Evolutionary conservation across 2,113 vertebrate species (phyloP).

Genomic region (Cyprinodon tularosa): DNA sequence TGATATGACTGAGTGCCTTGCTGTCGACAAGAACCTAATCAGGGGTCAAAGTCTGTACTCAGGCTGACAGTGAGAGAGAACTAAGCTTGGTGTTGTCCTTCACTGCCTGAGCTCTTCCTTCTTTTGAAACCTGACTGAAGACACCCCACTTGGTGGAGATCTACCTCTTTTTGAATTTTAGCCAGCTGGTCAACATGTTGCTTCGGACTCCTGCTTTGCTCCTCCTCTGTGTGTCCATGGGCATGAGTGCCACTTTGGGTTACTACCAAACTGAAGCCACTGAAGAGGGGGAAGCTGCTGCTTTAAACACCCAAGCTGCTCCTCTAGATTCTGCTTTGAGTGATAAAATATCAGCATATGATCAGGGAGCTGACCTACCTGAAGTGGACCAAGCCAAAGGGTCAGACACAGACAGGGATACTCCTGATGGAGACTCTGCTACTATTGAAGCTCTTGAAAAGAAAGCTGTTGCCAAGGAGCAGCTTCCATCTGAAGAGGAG

Average conservation of each 20-base stretch:
- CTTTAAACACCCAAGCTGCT: not conserved
- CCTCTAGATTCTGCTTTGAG: conserved; percentile 1
- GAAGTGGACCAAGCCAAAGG: conserved; percentile 18
- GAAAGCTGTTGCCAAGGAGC: conserved; percentile 27
- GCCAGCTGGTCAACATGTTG: conserved; percentile 58
- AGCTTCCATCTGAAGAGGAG: conserved; percentile 22
- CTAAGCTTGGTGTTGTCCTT: conserved; percentile 40
- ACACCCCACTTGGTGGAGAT: conserved; percentile 13
- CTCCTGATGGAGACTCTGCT: conserved; percentile 13
- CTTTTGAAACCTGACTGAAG: conserved; percentile 11
- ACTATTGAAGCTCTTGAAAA: conserved; percentile 12
- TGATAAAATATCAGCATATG: conserved; percentile 5
- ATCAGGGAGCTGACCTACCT: conserved; percentile 1
- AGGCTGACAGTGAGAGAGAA: conserved; percentile 37
- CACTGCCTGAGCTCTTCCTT: conserved; percentile 44
- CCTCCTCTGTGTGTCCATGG: conserved; percentile 75
- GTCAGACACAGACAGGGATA: conserved; percentile 1
- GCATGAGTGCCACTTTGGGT: conserved; percentile 63
- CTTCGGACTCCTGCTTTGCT: conserved; percentile 57
- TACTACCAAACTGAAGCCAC: conserved; percentile 24
- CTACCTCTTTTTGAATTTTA: conserved; percentile 14
- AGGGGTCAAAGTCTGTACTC: conserved; percentile 78
- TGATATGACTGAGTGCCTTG: conserved; percentile 56
- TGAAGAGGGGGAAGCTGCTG: conserved; percentile 15
- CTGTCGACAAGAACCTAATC: conserved; percentile 77